Evolutionary conservation across 2,888 invertebrate species (phyloP).

Genomic region (Caenorhabditis wallacei): DNA sequence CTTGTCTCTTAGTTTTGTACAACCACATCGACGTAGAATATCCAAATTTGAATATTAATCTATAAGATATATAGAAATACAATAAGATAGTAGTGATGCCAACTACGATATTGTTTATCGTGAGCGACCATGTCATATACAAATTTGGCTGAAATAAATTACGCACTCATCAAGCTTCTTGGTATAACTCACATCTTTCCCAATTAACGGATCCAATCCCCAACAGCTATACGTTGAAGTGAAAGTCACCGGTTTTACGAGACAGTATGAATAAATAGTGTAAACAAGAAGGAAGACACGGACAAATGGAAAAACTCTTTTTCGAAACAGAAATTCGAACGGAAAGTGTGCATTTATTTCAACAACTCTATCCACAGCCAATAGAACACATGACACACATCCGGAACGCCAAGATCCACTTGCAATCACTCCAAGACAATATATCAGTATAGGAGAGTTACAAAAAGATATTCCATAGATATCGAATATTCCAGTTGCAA

Average conservation of each 20-base stretch:
- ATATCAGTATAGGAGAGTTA: background rate
- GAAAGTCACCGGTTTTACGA: constrained; percentile 12
- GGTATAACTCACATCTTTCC: constrained; percentile 3
- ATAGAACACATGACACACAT: constrained; percentile 15
- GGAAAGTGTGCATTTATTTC: constrained; percentile 8
- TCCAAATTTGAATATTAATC: constrained; percentile 3
- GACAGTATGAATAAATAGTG: background rate
- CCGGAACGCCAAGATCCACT: constrained; percentile 6
- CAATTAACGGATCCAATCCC: constrained; percentile 34
- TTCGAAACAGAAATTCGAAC: constrained; percentile 18
- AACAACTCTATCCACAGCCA: constrained; percentile 21
- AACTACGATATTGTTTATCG: background rate
- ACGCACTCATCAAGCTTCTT: no score
- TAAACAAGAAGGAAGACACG: background rate
- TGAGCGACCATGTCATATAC: background rate
- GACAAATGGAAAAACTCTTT: background rate
- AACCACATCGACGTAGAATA: constrained; percentile 11
- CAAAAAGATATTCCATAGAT: constrained; percentile 23
- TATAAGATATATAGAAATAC: background rate
- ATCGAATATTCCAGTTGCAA: constrained; percentile 33
- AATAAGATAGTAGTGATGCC: background rate
- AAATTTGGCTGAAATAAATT: background rate
- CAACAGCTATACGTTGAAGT: constrained; percentile 1
- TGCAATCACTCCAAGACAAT: background rate
- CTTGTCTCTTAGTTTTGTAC: constrained; percentile 9